phyloP scores from a whole-genome alignment of 2,113 vertebrate species.

The Ammodytes marinus region DNA sequence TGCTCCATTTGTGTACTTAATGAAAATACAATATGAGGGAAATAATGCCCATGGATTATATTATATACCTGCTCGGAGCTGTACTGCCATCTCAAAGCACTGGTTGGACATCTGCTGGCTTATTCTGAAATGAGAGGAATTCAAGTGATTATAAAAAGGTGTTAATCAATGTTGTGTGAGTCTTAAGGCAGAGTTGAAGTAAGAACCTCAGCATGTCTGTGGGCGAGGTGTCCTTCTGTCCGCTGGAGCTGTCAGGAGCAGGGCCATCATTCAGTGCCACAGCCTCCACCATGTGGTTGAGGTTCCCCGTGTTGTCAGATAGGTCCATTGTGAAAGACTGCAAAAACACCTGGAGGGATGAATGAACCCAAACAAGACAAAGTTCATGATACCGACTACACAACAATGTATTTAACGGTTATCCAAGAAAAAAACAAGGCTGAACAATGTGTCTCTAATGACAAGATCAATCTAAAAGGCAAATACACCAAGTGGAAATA shows the following conservation, averaged over 20 bases:
- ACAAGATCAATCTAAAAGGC: neutral
- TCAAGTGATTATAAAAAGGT: neutral
- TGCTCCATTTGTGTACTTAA: neutral
- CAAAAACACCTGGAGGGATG: neutral
- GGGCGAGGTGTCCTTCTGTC: slow-evolving; percentile 46
- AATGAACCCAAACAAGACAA: neutral
- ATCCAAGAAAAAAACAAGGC: neutral
- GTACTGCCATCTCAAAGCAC: slow-evolving; percentile 85
- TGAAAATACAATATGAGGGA: neutral
- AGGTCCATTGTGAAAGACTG: slow-evolving; percentile 67
- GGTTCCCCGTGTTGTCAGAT: slow-evolving; percentile 24
- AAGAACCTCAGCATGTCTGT: slow-evolving; percentile 80
- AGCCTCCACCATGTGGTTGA: slow-evolving; percentile 50
- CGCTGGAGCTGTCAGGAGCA: slow-evolving; percentile 26
- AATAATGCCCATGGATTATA: neutral
- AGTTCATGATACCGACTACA: neutral
- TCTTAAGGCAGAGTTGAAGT: neutral
- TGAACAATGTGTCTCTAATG: neutral
- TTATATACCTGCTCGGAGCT: slow-evolving; percentile 76
- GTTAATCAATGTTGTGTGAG: neutral
- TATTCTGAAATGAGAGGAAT: slow-evolving; percentile 73
- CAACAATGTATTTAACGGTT: neutral
- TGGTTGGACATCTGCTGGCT: slow-evolving; percentile 84
- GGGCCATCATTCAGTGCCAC: slow-evolving; percentile 38
- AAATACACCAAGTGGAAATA: neutral